Conservation (phyloP, 2,113 vertebrate genomes). For the Gnathonemus longibarbis region DNA sequence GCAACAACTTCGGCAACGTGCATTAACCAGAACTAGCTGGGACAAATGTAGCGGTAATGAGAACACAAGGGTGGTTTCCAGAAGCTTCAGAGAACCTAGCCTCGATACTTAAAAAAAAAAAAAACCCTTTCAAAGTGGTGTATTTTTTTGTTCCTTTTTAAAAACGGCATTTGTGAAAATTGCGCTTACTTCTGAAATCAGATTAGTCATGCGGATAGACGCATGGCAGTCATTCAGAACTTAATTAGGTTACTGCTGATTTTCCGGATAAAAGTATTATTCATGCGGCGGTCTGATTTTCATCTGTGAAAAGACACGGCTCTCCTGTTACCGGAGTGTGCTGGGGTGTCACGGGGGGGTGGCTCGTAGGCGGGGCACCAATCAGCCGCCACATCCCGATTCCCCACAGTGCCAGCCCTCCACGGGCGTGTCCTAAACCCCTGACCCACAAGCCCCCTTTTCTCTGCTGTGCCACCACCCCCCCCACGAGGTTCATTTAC, state of each 20-base stretch:
- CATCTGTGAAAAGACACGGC: neutral
- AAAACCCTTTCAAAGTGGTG: neutral
- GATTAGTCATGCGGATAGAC: neutral
- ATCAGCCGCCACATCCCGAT: neutral
- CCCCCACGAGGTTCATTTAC: neutral
- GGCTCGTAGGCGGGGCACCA: neutral
- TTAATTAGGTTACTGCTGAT: constrained; percentile 15
- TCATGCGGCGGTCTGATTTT: neutral
- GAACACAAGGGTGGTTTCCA: neutral
- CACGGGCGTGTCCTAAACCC: neutral
- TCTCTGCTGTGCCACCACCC: neutral
- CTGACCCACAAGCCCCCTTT: neutral
- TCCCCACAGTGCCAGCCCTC: neutral
- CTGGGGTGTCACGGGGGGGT: neutral
- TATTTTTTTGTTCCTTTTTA: neutral
- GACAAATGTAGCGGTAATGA: neutral
- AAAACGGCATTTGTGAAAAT: neutral
- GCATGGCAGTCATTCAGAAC: constrained; percentile 12
- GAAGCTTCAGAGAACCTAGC: neutral
- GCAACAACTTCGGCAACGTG: neutral
- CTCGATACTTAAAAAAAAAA: neutral
- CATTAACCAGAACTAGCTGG: neutral
- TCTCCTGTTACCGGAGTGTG: neutral
- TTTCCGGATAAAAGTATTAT: neutral
- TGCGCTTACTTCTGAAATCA: neutral